Evolutionary conservation across 1,140 invertebrate genomes (phyloP).

Genomic region (Gyrodactylus salaris): DNA sequence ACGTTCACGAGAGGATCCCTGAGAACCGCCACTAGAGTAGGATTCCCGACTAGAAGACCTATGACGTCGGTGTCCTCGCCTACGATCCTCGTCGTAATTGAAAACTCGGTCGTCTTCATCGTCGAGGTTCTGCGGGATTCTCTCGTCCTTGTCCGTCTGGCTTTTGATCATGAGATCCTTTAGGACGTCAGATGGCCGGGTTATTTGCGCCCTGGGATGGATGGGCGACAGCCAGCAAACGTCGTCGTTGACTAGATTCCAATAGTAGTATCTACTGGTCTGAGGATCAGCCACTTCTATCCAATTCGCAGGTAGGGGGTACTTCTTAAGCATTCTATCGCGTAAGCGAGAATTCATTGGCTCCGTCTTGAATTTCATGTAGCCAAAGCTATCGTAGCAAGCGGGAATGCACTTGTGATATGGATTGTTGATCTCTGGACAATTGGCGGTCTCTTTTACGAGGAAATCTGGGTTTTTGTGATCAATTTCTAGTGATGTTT

Average conservation of each 20-base stretch:
- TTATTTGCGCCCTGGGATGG: constrained; percentile 47
- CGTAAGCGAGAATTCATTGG: constrained; percentile 12
- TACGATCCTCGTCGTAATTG: neutral
- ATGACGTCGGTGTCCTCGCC: neutral
- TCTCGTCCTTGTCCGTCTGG: neutral
- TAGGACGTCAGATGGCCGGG: constrained; percentile 32
- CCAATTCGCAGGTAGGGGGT: constrained; percentile 65
- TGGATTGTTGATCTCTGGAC: constrained; percentile 78
- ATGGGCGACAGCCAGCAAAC: constrained; percentile 69
- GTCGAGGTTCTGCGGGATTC: too few relatives aligned
- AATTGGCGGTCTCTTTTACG: constrained; percentile 26
- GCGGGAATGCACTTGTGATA: constrained; percentile 59
- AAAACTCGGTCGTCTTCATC: too few relatives aligned
- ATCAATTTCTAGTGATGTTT: neutral
- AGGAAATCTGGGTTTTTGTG: constrained; percentile 4
- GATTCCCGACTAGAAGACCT: neutral
- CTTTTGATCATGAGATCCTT: constrained; percentile 20
- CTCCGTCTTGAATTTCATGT: constrained; percentile 24
- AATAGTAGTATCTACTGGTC: constrained; percentile 59
- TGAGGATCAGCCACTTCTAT: constrained; percentile 61
- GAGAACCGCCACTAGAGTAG: neutral
- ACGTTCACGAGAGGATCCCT: neutral
- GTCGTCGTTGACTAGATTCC: constrained; percentile 55
- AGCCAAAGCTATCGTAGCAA: constrained; percentile 55
- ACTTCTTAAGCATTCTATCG: constrained; percentile 37